Percentiles rank a stretch among this genome's conserved stretches.
phyloP scores from a whole-genome alignment of 2,113 vertebrate genomes.

The Merops nubicus region DNA sequence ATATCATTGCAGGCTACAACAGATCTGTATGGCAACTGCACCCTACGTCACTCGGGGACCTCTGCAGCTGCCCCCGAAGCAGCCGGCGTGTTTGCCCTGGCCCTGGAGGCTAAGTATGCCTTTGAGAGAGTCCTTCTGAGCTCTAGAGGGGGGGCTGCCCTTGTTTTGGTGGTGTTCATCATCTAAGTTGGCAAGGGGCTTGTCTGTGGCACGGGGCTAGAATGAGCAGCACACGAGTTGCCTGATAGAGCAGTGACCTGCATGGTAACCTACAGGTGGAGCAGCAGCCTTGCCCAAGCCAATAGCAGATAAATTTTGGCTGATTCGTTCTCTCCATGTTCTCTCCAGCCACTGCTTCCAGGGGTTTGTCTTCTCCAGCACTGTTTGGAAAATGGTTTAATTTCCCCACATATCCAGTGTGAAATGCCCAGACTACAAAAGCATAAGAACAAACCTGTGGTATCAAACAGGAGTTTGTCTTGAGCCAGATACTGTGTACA shows the following conservation, averaged over 20 bases:
- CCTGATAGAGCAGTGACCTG: accelerated
- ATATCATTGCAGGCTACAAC: conserved; percentile 89
- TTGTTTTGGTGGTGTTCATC: not conserved
- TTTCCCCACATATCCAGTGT: not conserved
- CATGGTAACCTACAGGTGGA: not conserved
- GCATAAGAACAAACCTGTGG: not conserved
- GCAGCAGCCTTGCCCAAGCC: not conserved
- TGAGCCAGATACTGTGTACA: not conserved
- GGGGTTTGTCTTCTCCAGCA: not conserved
- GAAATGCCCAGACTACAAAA: not conserved
- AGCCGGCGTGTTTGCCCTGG: conserved; percentile 95
- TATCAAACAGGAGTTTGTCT: not conserved
- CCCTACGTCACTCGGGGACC: conserved; percentile 95
- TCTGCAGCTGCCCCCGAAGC: conserved; percentile 97
- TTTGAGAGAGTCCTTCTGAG: not conserved
- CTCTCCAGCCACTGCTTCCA: not conserved
- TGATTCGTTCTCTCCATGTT: not conserved
- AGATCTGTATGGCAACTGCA: conserved; percentile 98
- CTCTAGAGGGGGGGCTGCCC: not conserved
- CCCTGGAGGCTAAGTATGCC: conserved; percentile 97
- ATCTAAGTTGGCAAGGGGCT: not conserved
- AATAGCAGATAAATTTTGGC: not conserved
- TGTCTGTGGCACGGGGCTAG: accelerated
- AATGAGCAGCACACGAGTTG: not conserved
- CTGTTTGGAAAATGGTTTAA: not conserved